Base-by-base conservation (phyloP, 2,888 invertebrate genomes). In the Apotomis betuletana region DNA sequence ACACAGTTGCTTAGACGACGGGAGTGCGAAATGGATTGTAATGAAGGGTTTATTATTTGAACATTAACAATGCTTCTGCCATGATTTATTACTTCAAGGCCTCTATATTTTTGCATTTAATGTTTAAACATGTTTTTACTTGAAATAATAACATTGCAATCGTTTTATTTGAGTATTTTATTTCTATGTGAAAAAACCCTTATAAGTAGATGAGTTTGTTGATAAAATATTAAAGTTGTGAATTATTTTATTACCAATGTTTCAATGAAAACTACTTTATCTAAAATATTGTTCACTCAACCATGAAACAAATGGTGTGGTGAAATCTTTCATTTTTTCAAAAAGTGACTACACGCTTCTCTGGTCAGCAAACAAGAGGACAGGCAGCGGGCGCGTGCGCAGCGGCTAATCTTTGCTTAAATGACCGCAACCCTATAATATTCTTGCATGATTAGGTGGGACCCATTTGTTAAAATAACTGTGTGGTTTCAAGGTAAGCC, bases 1-100 rank as follows among this genome's bases (percentile, higher is more conserved):
- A 52, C 54, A 68, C 67, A 51, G 67, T 70, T 64, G 44, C 54
- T 60, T 15, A 68, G 52, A 57, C 5, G 51, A 58, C 10, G 54
- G 15, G 12, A 38, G 60, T 52, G 63, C 41, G 15, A 70, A 64
- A 38, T 52, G 9, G 27, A 15, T 52, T 64, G 5, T 15, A 70
- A 62, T 69, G 46, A 65, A 54, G 61, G 60, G 60, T 70, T 63
- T 44, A 44, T 49, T 44, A 44, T 55, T 38, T 63, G 38, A 15
- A 12, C 41, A 6, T 15, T n/a, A 52, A 13, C 0, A 27, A 38
- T 1, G 27, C 6, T 5, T 0, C 27, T 61, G 41, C 0, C 41
- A 41, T 41, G 5, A 49, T 9, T 49, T 49, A 10, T 9, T 10
- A 9, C 49, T 2, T 10, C 10, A 8, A 1, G 9, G 0, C 9